These are phyloP conservation scores for Vireo griseus DNA, from an alignment of 2,797 vertebrate genomes.

Conservation along the genomic window DNA sequence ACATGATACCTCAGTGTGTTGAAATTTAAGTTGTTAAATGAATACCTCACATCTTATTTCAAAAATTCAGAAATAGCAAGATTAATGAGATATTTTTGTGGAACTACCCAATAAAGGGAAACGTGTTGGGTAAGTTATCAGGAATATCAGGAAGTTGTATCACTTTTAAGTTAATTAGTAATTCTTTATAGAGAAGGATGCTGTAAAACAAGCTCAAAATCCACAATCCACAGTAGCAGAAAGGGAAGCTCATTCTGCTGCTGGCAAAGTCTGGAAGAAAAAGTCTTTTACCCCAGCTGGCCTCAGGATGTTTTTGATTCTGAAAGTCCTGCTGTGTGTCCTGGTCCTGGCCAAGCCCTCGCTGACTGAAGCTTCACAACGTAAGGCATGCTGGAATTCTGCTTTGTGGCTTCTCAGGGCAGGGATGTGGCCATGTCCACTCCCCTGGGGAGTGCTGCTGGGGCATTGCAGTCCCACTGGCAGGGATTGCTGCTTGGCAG, in stretches of 20 bases:
- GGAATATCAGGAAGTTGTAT: background rate
- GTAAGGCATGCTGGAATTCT: conserved; percentile 34
- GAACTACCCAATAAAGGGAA: background rate
- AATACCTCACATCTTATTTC: background rate
- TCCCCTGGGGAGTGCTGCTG: background rate
- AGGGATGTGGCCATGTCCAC: rapidly evolving
- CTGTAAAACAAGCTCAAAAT: conserved; percentile 60
- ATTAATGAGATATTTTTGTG: background rate
- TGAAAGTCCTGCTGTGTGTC: background rate
- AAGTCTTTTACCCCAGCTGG: rapidly evolving
- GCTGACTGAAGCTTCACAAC: background rate
- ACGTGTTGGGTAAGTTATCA: background rate
- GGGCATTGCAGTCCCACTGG: rapidly evolving
- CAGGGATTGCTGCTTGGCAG: background rate
- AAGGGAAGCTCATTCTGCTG: background rate
- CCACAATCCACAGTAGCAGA: background rate
- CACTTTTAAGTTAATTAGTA: conserved; percentile 60
- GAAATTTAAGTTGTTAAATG: background rate
- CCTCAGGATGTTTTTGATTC: background rate
- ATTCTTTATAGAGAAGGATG: conserved; percentile 13
- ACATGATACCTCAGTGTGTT: background rate
- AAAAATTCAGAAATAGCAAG: background rate
- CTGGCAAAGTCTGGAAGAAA: background rate
- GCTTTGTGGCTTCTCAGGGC: background rate
- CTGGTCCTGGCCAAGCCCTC: background rate